These are phyloP conservation scores for Hyperopisus bebe DNA, from an alignment of 2,113 vertebrate species.

Conservation along the genomic window DNA sequence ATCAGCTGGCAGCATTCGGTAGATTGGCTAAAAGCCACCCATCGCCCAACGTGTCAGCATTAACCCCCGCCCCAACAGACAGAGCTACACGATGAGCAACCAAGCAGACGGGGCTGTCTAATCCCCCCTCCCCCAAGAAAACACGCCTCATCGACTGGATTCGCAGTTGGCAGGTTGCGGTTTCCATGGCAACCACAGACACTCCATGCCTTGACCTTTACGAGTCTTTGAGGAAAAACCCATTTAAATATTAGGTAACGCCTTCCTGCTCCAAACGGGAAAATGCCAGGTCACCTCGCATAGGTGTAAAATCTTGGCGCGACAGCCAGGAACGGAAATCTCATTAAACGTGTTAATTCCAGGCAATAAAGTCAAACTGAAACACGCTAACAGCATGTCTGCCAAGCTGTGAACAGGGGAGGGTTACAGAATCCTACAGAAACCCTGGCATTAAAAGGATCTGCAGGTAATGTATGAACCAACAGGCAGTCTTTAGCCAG, in stretches of 20 bases:
- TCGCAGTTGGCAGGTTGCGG: neutral
- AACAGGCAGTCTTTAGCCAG: neutral
- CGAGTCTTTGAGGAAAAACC: neutral
- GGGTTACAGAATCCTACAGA: neutral
- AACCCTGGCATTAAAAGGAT: neutral
- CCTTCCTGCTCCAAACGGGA: neutral
- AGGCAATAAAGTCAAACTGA: neutral
- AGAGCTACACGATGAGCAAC: neutral
- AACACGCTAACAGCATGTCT: neutral
- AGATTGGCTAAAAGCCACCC: neutral
- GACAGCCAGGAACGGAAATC: neutral
- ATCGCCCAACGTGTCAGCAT: neutral
- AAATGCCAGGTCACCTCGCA: neutral
- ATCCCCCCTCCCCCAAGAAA: neutral
- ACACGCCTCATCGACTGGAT: neutral
- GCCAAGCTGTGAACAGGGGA: neutral
- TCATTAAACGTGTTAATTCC: constrained; percentile 8
- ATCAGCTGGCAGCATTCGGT: neutral
- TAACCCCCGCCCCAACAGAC: neutral
- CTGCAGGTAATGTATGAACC: neutral
- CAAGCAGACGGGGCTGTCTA: neutral
- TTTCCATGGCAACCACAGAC: neutral
- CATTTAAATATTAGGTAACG: neutral
- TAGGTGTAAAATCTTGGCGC: neutral
- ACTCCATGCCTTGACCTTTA: neutral